Percentiles rank a stretch among this genome's conserved stretches.
Conservation (phyloP, 2,797 vertebrate species). For the Peromyscus eremicus region DNA sequence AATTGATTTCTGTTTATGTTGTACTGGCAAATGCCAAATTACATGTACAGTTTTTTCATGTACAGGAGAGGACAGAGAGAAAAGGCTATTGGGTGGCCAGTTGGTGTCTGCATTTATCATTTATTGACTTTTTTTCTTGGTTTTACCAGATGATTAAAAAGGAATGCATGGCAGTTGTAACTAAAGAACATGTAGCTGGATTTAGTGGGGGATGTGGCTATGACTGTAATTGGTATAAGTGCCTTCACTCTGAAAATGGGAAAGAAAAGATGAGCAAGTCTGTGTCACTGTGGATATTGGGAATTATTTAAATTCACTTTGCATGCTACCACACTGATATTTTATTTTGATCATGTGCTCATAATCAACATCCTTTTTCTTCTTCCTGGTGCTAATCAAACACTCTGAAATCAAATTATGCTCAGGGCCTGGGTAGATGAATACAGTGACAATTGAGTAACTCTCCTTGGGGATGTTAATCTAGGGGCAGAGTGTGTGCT, state of each 20-base stretch:
- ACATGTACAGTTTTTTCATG: not conserved
- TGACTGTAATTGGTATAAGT: not conserved
- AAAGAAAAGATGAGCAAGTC: not conserved
- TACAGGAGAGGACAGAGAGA: not conserved
- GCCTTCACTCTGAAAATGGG: not conserved
- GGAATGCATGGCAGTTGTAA: not conserved
- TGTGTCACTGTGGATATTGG: not conserved
- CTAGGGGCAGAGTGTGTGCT: not conserved
- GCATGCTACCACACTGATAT: constrained; percentile 20
- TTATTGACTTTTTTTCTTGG: not conserved
- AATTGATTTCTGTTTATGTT: not conserved
- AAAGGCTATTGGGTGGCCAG: not conserved
- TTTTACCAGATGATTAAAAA: constrained; percentile 18
- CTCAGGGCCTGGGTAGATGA: constrained; percentile 17
- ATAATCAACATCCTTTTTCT: constrained; percentile 65
- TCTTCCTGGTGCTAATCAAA: constrained; percentile 69
- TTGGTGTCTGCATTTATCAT: not conserved
- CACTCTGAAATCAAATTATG: constrained; percentile 74
- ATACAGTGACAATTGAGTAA: constrained; percentile 32
- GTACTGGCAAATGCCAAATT: not conserved
- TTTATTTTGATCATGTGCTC: constrained; percentile 71
- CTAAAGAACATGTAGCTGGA: not conserved
- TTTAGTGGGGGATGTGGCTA: not conserved
- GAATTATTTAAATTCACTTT: constrained; percentile 66
- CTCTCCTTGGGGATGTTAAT: constrained; percentile 50